These are phyloP conservation scores for Lepeophtheirus nordmannii DNA, from an alignment of 2,888 invertebrate genomes.

Conservation along the genomic window DNA sequence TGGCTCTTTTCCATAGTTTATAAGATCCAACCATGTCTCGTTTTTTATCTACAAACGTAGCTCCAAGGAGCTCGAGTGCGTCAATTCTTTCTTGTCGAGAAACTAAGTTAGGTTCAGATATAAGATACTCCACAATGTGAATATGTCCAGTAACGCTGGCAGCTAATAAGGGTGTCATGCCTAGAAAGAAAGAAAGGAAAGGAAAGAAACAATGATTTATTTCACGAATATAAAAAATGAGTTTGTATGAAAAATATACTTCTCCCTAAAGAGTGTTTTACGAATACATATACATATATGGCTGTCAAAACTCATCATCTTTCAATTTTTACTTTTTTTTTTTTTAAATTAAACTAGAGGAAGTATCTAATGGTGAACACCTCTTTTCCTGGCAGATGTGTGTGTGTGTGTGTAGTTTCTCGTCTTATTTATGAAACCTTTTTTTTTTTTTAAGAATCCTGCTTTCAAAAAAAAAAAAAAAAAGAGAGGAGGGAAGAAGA, in stretches of 20 bases:
- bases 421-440: no score
- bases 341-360: no score
- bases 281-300: background rate
- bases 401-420: no score
- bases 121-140: constrained; percentile 80
- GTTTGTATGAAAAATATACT: background rate
- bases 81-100: constrained; percentile 58
- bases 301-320: no score
- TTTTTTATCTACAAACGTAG: constrained; percentile 90
- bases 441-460: no score
- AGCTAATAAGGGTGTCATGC: constrained; percentile 85
- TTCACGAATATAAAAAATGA: background rate
- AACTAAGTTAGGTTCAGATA: constrained; percentile 50
- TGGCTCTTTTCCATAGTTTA: constrained; percentile 73
- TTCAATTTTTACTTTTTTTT: no score
- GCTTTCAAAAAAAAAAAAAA: no score
- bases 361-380: no score
- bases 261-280: background rate
- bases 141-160: constrained; percentile 78
- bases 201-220: background rate
- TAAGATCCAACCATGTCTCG: constrained; percentile 81
- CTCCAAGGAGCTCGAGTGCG: constrained; percentile 76
- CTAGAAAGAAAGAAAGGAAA: constrained; percentile 35
- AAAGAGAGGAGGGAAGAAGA: no score
- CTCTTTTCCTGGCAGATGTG: no score